Evolutionary conservation across 2,888 invertebrate species (phyloP), one percentile per base, ranked within the genome.

Genomic region (Bibio marci): DNA sequence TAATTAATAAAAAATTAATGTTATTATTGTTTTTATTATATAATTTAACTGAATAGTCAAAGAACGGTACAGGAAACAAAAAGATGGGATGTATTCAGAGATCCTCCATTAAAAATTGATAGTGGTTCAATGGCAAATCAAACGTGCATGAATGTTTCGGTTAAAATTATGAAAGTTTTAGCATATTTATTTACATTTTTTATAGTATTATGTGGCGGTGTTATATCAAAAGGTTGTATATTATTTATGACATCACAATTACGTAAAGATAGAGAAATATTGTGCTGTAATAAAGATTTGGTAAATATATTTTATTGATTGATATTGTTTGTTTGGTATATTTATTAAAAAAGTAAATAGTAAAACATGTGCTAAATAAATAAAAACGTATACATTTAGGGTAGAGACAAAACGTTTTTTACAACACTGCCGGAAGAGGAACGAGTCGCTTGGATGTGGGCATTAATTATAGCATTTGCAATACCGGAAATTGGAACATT

Each of bases 41-140:
- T n/a, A n/a, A n/a, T n/a, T n/a, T n/a, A n/a, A n/a, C n/a, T n/a
- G n/a, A n/a, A 30, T 68, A 85, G 85, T 57, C 80, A 80, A 63
- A 70, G 85, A 54, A 83, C 83, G 44, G 76, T 83, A 50, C 77
- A 78, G 55, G 86, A 85, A 61, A 83, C 83, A 50, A 87, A 87
- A 77, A 83, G 81, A 75, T 94, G 94, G 94, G 92, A 94, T 71
- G 90, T 92, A 43, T 94, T 94, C 67, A 70, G 90, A 55, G 81
- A 88, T 62, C 80, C 90, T 49, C 91, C 92, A 10, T 79, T 79
- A 50, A 85, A 87, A 63, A 76, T 78, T 63, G 85, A 86, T 64
- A 81, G 81, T 48, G 85, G 86, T 46, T 87, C 87, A 38, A 83
- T 83, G 74, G 85, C 83, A 50, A 82, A 78, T 57, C 85, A 87